phyloP scores from a whole-genome alignment of 2,113 vertebrate species.

The Alexandromys fortis region DNA sequence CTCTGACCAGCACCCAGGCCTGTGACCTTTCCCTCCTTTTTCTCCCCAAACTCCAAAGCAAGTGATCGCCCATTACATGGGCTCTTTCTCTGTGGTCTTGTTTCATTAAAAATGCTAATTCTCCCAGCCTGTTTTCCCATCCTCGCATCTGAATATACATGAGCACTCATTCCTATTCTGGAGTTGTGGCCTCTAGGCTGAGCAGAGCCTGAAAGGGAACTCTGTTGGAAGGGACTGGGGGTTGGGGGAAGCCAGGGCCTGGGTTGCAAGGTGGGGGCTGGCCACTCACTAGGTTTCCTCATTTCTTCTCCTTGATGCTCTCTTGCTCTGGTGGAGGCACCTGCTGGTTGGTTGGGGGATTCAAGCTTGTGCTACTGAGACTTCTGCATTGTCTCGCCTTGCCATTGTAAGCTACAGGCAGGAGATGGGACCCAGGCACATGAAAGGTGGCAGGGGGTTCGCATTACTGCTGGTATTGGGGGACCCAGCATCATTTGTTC shows the following conservation, averaged over 20 bases:
- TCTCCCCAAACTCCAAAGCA: not conserved
- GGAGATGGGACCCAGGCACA: conserved; percentile 12
- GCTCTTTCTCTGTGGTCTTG: conserved; percentile 56
- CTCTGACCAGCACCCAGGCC: conserved; percentile 13
- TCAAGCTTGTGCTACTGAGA: not conserved
- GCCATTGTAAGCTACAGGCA: not conserved
- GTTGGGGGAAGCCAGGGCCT: not conserved
- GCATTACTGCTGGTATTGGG: not conserved
- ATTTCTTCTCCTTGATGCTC: conserved; percentile 34
- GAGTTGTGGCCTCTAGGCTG: conserved; percentile 62
- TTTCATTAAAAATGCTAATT: conserved; percentile 82
- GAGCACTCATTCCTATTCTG: conserved; percentile 67
- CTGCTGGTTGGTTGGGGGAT: conserved; percentile 53
- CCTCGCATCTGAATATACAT: conserved; percentile 74
- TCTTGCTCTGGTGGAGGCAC: conserved; percentile 9
- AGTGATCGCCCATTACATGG: conserved; percentile 44
- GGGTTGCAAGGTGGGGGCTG: not conserved
- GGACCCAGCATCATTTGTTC: not conserved
- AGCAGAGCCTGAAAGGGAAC: conserved; percentile 64
- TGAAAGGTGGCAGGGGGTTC: not conserved
- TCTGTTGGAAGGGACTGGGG: conserved; percentile 32
- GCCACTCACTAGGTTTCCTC: not conserved
- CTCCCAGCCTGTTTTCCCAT: conserved; percentile 49
- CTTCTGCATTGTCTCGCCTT: not conserved
- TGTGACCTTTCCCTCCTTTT: conserved; percentile 10